A percentile compares a stretch with the other conserved stretches of the same genome.
phyloP scores from a whole-genome alignment of 2,888 invertebrate genomes.

The Diplazon laetatorius region DNA sequence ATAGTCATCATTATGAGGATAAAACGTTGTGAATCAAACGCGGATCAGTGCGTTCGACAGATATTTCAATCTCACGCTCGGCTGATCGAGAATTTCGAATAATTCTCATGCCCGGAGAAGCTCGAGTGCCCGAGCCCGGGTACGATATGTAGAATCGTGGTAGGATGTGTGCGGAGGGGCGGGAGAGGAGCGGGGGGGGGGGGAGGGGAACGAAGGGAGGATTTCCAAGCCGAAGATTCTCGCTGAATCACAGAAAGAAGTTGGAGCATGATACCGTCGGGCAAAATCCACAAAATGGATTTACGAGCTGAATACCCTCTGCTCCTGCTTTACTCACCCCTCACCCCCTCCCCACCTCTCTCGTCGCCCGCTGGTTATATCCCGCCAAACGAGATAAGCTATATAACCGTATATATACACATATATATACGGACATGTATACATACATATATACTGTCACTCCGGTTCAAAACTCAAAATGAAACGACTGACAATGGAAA shows the following conservation, averaged over 20 bases:
- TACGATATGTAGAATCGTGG: constrained; percentile 42
- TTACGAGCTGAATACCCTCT: constrained; percentile 51
- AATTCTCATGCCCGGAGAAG: constrained; percentile 46
- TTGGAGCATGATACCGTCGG: constrained; percentile 42
- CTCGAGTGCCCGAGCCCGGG: constrained; percentile 35
- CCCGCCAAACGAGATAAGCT: constrained; percentile 24
- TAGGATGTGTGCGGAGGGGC: neutral
- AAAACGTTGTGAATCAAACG: constrained; percentile 53
- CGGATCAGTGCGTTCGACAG: constrained; percentile 42
- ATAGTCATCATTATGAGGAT: constrained; percentile 16
- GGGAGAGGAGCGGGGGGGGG: too few relatives aligned
- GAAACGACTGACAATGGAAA: too few relatives aligned
- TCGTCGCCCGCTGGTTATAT: constrained; percentile 6
- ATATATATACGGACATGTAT: too few relatives aligned
- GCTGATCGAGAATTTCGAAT: constrained; percentile 59
- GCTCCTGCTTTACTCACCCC: constrained; percentile 9
- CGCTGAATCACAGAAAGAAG: constrained; percentile 35
- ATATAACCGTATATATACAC: neutral
- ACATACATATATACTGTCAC: too few relatives aligned
- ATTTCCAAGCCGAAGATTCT: constrained; percentile 48
- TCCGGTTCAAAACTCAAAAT: too few relatives aligned
- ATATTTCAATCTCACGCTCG: constrained; percentile 61
- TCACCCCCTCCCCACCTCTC: neutral
- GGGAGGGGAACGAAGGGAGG: neutral
- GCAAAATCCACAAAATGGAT: constrained; percentile 57